Percentiles rank a stretch among this genome's conserved stretches.
Evolutionary conservation across 2,797 vertebrate genomes (phyloP).

Genomic region (Potorous gilbertii): DNA sequence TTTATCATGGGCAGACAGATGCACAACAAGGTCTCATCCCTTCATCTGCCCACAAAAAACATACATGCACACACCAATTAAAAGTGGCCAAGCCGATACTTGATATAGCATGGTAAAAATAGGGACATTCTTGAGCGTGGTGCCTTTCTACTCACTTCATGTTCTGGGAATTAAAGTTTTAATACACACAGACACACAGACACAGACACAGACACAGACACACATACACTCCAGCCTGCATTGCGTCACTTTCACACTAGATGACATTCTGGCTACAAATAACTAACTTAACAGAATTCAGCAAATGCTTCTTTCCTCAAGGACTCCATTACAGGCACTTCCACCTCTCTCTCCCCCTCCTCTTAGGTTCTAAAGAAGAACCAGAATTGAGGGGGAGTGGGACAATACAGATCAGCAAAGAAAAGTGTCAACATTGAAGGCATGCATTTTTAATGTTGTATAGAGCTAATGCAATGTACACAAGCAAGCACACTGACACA

Average conservation of each 20-base stretch:
- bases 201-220: neutral
- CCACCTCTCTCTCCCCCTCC: neutral
- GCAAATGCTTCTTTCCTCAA: constrained; percentile 43
- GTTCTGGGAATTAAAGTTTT: constrained; percentile 63
- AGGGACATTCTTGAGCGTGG: constrained; percentile 79
- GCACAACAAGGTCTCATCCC: constrained; percentile 58
- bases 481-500: constrained; percentile 21
- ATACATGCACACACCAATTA: neutral
- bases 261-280: constrained; percentile 62
- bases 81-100: constrained; percentile 77
- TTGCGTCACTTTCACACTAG: constrained; percentile 68
- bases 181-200: neutral
- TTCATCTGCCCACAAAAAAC: constrained; percentile 23
- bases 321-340: neutral
- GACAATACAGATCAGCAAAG: constrained; percentile 22
- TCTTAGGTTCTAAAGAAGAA: neutral
- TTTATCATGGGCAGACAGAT: constrained; percentile 44
- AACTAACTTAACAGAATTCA: constrained; percentile 65
- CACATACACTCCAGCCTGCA: constrained; percentile 1
- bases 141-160: constrained; percentile 70
- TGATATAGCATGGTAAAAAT: constrained; percentile 87
- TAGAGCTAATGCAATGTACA: neutral
- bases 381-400: constrained; percentile 12
- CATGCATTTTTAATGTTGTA: constrained; percentile 9
- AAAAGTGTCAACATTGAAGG: neutral